Evolutionary conservation across 2,888 invertebrate genomes (phyloP).

Genomic region (Xestia c-nigrum): DNA sequence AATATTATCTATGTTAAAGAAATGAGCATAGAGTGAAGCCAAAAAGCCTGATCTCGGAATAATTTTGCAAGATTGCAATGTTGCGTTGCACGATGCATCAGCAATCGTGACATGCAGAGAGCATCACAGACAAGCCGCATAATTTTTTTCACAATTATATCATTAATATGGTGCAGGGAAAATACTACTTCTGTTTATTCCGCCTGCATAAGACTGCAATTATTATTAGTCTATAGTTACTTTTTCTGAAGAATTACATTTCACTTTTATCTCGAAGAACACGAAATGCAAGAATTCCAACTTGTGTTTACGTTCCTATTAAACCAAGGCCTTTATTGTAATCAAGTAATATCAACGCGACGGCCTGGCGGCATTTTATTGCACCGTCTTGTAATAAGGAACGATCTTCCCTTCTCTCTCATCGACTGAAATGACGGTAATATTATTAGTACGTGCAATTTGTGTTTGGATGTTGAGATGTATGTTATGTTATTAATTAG

Average conservation of each 20-base stretch:
- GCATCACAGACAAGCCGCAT: no score
- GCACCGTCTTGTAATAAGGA: constrained; percentile 45
- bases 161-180: no score
- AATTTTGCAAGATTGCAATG: no score
- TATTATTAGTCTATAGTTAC: not conserved
- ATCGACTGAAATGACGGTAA: constrained; percentile 3
- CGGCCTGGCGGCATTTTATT: constrained; percentile 55
- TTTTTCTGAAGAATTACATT: not conserved
- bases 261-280: not conserved
- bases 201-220: not conserved
- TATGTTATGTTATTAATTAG: constrained; percentile 4
- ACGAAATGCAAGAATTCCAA: not conserved
- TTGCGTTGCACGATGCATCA: no score
- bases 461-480: not conserved
- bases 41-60: no score
- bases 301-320: constrained; percentile 24
- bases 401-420: not conserved
- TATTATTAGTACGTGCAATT: not conserved
- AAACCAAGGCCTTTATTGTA: constrained; percentile 22
- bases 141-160: no score
- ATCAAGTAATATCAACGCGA: constrained; percentile 43
- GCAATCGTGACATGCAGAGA: no score
- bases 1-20: no score
- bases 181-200: not conserved
- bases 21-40: no score